Evolutionary conservation across 2,797 vertebrate genomes (phyloP).

Genomic region (Gambusia yucatana): DNA sequence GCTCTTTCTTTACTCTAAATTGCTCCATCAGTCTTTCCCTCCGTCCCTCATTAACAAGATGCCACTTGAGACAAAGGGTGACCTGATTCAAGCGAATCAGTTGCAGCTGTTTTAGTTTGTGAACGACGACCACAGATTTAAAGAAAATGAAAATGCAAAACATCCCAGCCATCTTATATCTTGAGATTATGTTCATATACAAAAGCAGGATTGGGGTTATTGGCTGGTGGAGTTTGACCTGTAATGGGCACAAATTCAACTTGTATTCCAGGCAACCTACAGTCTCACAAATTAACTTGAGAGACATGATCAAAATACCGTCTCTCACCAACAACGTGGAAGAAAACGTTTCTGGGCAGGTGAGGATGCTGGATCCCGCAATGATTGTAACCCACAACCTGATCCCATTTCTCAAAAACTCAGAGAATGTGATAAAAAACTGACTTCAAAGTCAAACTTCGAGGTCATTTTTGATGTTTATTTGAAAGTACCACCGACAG

Average conservation of each 20-base stretch:
- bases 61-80: too few species aligned
- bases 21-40: not conserved
- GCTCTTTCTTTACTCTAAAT: not conserved
- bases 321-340: not conserved
- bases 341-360: not conserved
- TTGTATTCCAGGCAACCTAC: not conserved
- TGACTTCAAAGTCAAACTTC: not conserved
- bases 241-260: not conserved
- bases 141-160: not conserved
- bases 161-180: not conserved
- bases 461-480: constrained; percentile 43
- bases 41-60: not conserved
- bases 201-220: too few species aligned
- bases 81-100: too few species aligned
- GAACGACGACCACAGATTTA: not conserved
- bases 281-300: not conserved
- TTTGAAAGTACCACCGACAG: constrained; percentile 52
- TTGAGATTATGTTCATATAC: not conserved
- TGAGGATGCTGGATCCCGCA: not conserved
- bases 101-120: too few species aligned
- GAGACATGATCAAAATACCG: not conserved
- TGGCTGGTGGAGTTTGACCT: not conserved
- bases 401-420: not conserved
- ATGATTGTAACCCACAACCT: not conserved
- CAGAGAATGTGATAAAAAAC: not conserved